A percentile compares a stretch with the other conserved stretches of the same genome.
Evolutionary conservation across 2,888 invertebrate species (phyloP).

Genomic region (Standfussiana lucernea): DNA sequence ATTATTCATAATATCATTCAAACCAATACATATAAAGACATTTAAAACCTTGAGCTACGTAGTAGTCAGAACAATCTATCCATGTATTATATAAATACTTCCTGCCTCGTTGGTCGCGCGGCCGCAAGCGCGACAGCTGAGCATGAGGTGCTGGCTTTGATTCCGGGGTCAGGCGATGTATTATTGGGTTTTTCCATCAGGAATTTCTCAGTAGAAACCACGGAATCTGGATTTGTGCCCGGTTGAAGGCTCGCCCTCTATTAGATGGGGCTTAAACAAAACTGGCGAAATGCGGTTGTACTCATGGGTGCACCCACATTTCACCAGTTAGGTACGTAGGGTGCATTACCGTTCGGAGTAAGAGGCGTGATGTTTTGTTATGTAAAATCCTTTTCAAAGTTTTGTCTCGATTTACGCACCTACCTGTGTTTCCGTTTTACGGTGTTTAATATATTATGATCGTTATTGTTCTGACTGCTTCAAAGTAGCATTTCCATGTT

Average conservation of each 20-base stretch:
- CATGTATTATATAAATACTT: background rate
- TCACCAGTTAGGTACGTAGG: too few relatives aligned
- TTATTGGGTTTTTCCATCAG: background rate
- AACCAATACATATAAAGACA: background rate
- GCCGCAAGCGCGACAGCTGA: background rate
- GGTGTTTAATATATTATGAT: too few relatives aligned
- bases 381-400: too few relatives aligned
- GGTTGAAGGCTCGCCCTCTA: background rate
- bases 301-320: too few relatives aligned
- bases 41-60: slow-evolving; percentile 15
- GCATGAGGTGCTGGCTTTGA: background rate
- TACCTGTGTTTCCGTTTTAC: too few relatives aligned
- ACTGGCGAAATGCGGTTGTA: too few relatives aligned
- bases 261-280: background rate
- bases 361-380: background rate
- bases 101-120: too few relatives aligned
- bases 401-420: too few relatives aligned
- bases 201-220: background rate
- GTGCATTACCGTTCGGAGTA: background rate
- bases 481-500: background rate
- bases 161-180: background rate
- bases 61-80: slow-evolving; percentile 28
- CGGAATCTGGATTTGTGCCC: background rate
- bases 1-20: background rate
- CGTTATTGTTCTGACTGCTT: background rate